Evolutionary conservation across 2,888 invertebrate genomes (phyloP), one percentile per base, ranked within the genome.

Genomic region (Mesochorus sp.): DNA sequence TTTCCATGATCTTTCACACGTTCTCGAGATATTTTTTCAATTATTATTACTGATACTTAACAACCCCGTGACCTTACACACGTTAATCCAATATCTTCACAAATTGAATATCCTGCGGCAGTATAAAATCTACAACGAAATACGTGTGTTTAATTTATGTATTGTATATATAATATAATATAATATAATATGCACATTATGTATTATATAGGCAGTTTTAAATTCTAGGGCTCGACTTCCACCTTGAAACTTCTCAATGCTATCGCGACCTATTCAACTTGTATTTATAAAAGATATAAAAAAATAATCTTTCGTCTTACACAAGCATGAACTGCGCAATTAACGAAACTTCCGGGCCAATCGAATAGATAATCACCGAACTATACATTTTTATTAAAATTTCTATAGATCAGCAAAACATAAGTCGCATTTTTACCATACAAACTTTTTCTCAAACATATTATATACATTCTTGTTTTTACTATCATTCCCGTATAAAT

Each of bases 111-210:
- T 17, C 10, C 14, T 34, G 55, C 42, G 24, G 64, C 44, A 75
- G 49, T 79, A 82, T 79, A 80, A n/a, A 80, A 80, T 82, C 78
- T 79, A 79, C 72, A 79, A 64, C 39, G 5, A 21, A 34, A 53
- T 62, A 39, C n/a, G 31, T 24, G 59, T 19, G 19, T 59, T 59
- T 34, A 34, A 12, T 14, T 21, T 55, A 59, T 42, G 28, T 51
- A 42, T 34, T 26, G 42, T 42, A 47, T 42, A 12, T 14, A 53
- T 67, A 67, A 5, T 51, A 49, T 64, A 49, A 67, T 53, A 39
- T 39, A 39, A 24, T n/a, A 8, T 42, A 12, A 31, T 12, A 3
- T 31, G 26, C 42, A 12, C 42, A 42, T 53, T 55, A 31, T 19
- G 42, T 51, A 0, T 42, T 12, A 26, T 24, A 44, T 62, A 12